These are phyloP conservation scores for Phlogophora meticulosa DNA, from an alignment of 2,888 invertebrate species.

Conservation along the genomic window DNA sequence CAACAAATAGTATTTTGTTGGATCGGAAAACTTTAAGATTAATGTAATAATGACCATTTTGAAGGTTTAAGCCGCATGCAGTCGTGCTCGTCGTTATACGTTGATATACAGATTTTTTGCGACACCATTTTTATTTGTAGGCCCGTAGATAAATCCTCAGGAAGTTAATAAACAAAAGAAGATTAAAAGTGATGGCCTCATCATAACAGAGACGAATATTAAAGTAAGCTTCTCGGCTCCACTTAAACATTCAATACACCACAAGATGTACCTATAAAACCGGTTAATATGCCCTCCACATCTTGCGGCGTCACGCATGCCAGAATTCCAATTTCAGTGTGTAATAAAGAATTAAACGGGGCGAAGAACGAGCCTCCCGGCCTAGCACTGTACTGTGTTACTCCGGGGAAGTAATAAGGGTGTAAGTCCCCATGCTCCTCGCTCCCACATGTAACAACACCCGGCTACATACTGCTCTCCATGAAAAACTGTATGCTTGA, in stretches of 20 bases:
- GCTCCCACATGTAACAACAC: conserved; percentile 27
- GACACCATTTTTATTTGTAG: background rate
- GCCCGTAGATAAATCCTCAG: background rate
- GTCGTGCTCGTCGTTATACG: background rate
- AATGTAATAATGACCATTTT: too few relatives aligned
- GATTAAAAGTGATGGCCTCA: conserved; percentile 18
- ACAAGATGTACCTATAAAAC: conserved; percentile 39
- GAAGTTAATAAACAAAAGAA: conserved; percentile 6
- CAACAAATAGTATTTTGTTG: too few relatives aligned
- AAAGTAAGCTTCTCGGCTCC: conserved; percentile 12
- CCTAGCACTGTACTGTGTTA: conserved; percentile 15
- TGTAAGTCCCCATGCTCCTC: conserved; percentile 23
- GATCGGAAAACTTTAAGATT: too few relatives aligned
- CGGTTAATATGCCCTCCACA: conserved; percentile 59
- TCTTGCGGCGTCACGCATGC: conserved; percentile 57
- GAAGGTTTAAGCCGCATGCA: background rate
- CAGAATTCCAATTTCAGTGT: conserved; percentile 64
- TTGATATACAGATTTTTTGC: background rate
- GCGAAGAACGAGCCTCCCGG: conserved; percentile 35
- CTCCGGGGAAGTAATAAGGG: conserved; percentile 38
- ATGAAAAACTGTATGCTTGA: conserved; percentile 29
- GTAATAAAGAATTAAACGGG: conserved; percentile 66
- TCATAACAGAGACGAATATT: conserved; percentile 37
- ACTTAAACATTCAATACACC: conserved; percentile 47
- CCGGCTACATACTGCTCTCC: conserved; percentile 27